Percentiles rank a stretch among this genome's conserved stretches.
Evolutionary conservation across 35 echinoderm and acorn worm genomes (phyloP).

Genomic region (Strongylocentrotus purpuratus): DNA sequence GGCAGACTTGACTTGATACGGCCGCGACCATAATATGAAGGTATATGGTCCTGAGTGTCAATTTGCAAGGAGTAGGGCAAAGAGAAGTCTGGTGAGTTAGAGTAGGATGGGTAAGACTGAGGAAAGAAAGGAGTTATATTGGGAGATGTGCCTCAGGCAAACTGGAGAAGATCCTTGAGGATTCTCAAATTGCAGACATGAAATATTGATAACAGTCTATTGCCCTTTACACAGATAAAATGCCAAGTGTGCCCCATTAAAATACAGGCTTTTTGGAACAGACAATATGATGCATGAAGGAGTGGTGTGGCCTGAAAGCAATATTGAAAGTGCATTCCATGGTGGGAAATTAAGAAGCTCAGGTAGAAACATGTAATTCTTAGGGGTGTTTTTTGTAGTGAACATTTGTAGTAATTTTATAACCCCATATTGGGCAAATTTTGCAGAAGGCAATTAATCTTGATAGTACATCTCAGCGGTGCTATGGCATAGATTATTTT

Average conservation of each 20-base stretch:
- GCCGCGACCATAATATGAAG: background rate
- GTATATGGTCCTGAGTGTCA: background rate
- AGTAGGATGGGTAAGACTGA: background rate
- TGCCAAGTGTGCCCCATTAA: background rate
- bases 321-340: background rate
- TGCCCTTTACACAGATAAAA: background rate
- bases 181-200: background rate
- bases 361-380: background rate
- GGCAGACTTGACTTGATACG: background rate
- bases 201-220: constrained; percentile 13
- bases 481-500: no score
- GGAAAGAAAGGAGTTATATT: background rate
- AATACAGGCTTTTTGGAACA: background rate
- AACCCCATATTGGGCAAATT: no score
- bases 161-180: background rate
- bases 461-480: no score
- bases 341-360: background rate
- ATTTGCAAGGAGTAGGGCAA: background rate
- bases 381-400: no score
- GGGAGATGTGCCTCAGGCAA: background rate
- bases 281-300: background rate
- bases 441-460: no score
- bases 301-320: background rate
- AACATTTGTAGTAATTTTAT: no score
- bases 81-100: background rate